Evolutionary conservation across 2,797 vertebrate species (phyloP).

Genomic region (Gallinago solitaria): DNA sequence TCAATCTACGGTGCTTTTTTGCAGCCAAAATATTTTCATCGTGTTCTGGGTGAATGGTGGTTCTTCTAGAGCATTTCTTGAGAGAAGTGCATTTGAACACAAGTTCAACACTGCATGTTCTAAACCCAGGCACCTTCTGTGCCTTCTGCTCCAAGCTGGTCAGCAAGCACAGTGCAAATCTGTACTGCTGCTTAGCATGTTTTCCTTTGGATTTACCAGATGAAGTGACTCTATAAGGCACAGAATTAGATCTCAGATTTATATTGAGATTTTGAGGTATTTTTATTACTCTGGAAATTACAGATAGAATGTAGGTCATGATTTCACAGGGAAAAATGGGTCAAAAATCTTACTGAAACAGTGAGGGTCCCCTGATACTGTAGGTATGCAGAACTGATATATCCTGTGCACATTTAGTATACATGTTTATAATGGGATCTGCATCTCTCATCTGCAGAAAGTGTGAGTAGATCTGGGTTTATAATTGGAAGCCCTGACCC

Average conservation of each 20-base stretch:
- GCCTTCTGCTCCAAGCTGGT: not conserved
- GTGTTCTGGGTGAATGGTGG: not conserved
- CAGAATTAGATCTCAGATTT: not conserved
- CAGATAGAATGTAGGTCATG: constrained; percentile 28
- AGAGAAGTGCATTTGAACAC: not conserved
- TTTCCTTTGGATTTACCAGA: not conserved
- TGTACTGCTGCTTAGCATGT: not conserved
- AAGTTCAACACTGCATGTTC: not conserved
- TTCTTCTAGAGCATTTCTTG: not conserved
- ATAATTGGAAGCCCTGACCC: not conserved
- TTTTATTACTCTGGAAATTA: not conserved
- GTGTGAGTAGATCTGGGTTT: not conserved
- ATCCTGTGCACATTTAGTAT: not conserved
- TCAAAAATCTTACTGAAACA: not conserved
- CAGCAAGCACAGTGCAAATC: not conserved
- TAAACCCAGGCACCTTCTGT: not conserved
- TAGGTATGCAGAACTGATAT: not conserved
- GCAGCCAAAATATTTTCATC: not conserved
- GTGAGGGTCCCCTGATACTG: not conserved
- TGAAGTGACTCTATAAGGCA: not conserved
- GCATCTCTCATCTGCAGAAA: not conserved
- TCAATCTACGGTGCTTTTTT: not conserved
- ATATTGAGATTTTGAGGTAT: not conserved
- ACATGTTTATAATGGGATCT: not conserved
- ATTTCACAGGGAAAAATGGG: not conserved